Evolutionary conservation across 2,888 invertebrate genomes (phyloP).

Genomic region (Merodon equestris): DNA sequence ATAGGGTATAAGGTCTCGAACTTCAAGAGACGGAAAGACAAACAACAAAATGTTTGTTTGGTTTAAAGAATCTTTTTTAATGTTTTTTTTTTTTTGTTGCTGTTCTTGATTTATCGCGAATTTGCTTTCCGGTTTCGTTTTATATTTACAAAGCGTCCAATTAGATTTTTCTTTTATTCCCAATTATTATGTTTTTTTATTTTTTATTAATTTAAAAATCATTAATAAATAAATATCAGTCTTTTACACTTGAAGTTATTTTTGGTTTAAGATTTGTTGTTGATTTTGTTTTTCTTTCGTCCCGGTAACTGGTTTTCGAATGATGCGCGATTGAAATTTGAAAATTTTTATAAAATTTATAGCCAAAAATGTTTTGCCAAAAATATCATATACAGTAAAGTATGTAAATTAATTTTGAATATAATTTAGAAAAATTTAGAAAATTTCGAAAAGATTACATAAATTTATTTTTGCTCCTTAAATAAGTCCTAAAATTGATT

Average conservation of each 20-base stretch:
- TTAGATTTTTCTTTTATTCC: slow-evolving; percentile 1
- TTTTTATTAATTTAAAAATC: slow-evolving; percentile 65
- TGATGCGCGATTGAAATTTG: slow-evolving; percentile 50
- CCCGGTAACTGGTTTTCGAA: slow-evolving; percentile 34
- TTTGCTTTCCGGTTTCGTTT: slow-evolving; percentile 70
- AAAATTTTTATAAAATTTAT: slow-evolving; percentile 73
- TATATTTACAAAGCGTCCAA: slow-evolving; percentile 58
- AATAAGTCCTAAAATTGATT: too few species aligned
- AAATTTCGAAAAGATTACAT: slow-evolving; percentile 43
- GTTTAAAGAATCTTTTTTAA: slow-evolving; percentile 50
- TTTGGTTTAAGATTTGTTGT: too few species aligned
- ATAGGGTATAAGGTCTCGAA: slow-evolving; percentile 62
- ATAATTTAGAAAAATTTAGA: slow-evolving; percentile 43
- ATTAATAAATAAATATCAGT: slow-evolving; percentile 67
- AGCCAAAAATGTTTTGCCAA: slow-evolving; percentile 72
- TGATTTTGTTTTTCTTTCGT: slow-evolving; percentile 10
- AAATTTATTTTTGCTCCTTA: too few species aligned
- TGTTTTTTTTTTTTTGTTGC: slow-evolving; percentile 39
- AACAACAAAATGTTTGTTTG: slow-evolving; percentile 24
- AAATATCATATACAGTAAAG: slow-evolving; percentile 63
- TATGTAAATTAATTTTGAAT: slow-evolving; percentile 64
- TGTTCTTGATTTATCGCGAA: slow-evolving; percentile 49
- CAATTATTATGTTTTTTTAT: slow-evolving; percentile 25
- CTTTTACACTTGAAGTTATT: slow-evolving; percentile 72
- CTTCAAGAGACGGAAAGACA: slow-evolving; percentile 53